Evolutionary conservation across 2,888 invertebrate genomes (phyloP), one percentile per base, ranked within the genome.

Genomic region (Baronia brevicornis): DNA sequence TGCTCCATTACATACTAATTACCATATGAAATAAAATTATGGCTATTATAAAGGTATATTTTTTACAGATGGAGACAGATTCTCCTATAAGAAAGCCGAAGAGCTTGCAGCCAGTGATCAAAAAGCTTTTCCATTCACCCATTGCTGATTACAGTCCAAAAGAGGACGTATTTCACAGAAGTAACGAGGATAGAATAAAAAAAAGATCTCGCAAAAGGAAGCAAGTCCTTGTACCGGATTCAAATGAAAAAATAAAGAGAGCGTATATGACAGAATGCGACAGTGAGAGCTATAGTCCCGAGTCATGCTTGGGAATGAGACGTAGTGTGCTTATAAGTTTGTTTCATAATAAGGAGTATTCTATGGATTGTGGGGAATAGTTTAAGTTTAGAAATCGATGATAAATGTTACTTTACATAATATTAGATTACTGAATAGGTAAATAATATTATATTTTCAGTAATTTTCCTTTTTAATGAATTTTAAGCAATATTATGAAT

Each of bases 121-220:
- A 78, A 50, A 79, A 74, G 42, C 60, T 79, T 4, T 80, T 80
- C 39, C 74, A 73, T 38, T 75, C 78, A 2, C 78, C 75, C 4
- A 44, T 61, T 38, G 18, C 54, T 2, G 59, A 60, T 5, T 39
- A 39, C 21, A 45, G 47, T 13, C 45, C 60, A 23, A 51, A 54
- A 33, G 46, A 54, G 29, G 38, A 33, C 28, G 4, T 18, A 3
- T 5, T n/a, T 3, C 5, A 18, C 4, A 15, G 36, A 29, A 27
- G 31, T 12, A 19, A 31, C 5, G 17, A 28, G 9, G 38, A 50
- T 46, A 36, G 56, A 22, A 46, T n/a, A n/a, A n/a, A 19, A 17
- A 61, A 54, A 42, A 60, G 51, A 38, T 47, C 52, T 6, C 57
- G 56, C 41, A 75, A 80, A 47, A 61, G 74, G 43, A 75, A 70